These are phyloP conservation scores for Melanocharis versteri DNA, from an alignment of 2,113 vertebrate species.

Conservation along the genomic window DNA sequence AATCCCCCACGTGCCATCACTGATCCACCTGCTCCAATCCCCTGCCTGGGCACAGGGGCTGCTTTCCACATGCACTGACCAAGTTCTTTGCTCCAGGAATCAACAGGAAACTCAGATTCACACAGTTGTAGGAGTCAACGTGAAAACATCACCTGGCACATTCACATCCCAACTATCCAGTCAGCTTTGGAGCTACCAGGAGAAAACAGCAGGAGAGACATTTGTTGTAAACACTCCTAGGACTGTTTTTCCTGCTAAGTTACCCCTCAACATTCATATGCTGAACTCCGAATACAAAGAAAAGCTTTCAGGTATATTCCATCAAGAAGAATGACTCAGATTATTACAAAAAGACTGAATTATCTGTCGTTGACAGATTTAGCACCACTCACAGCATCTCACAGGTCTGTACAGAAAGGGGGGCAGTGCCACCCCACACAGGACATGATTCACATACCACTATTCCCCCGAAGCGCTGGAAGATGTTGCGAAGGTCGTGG, in stretches of 20 bases:
- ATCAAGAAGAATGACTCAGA: neutral
- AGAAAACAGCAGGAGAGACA: neutral
- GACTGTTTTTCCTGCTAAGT: neutral
- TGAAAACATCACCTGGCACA: neutral
- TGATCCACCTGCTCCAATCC: neutral
- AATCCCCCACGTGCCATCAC: neutral
- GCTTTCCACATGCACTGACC: neutral
- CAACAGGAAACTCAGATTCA: neutral
- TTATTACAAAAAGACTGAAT: neutral
- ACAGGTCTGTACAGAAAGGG: neutral
- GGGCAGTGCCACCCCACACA: neutral
- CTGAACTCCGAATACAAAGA: neutral
- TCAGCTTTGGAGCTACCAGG: neutral
- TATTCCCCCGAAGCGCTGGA: conserved; percentile 97
- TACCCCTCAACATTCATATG: accelerated
- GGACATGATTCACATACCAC: conserved; percentile 80
- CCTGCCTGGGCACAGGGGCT: neutral
- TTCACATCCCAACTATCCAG: neutral
- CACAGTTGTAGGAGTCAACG: neutral
- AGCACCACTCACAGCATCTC: neutral
- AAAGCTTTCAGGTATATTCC: neutral
- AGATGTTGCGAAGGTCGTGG: conserved; percentile 93
- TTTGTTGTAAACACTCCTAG: neutral
- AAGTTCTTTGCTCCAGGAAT: neutral
- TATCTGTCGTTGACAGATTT: neutral